A percentile compares a stretch with the other conserved stretches of the same genome.
phyloP scores from a whole-genome alignment of 2,888 invertebrate genomes.

The Rhagonycha lutea region DNA sequence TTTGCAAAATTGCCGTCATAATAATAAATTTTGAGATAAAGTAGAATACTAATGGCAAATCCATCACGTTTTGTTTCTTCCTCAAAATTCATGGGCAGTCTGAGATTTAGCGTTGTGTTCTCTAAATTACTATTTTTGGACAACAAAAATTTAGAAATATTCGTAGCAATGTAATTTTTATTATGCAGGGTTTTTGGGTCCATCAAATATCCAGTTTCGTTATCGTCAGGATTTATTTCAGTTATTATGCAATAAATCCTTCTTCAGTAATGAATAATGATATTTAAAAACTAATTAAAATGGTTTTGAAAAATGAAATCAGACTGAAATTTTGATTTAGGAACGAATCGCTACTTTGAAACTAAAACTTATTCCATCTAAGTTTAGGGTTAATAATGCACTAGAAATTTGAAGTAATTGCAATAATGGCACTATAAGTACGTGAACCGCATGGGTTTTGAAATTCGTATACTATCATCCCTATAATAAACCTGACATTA shows the following conservation, averaged over 20 bases:
- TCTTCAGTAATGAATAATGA: too few relatives aligned
- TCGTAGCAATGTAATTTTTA: too few relatives aligned
- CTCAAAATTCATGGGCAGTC: too few relatives aligned
- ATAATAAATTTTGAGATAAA: not conserved
- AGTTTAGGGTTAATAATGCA: not conserved
- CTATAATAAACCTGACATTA: slow-evolving; percentile 17
- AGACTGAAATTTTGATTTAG: not conserved
- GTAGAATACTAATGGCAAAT: not conserved
- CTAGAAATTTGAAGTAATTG: not conserved
- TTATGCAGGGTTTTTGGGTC: too few relatives aligned
- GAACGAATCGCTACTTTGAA: not conserved
- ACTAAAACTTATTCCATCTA: not conserved
- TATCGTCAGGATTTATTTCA: too few relatives aligned
- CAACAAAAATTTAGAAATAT: too few relatives aligned
- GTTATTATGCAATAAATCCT: too few relatives aligned
- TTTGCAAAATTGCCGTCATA: not conserved
- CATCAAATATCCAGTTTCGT: too few relatives aligned
- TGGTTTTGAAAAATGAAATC: not conserved
- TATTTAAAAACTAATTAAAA: too few relatives aligned
- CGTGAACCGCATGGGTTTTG: slow-evolving; percentile 3
- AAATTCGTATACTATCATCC: slow-evolving; percentile 11
- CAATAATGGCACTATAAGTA: slow-evolving; percentile 1
- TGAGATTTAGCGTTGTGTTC: too few relatives aligned
- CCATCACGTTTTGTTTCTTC: not conserved
- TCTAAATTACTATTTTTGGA: too few relatives aligned